Evolutionary conservation across 2,797 vertebrate species (phyloP).

Genomic region (Crocidura indochinensis): DNA sequence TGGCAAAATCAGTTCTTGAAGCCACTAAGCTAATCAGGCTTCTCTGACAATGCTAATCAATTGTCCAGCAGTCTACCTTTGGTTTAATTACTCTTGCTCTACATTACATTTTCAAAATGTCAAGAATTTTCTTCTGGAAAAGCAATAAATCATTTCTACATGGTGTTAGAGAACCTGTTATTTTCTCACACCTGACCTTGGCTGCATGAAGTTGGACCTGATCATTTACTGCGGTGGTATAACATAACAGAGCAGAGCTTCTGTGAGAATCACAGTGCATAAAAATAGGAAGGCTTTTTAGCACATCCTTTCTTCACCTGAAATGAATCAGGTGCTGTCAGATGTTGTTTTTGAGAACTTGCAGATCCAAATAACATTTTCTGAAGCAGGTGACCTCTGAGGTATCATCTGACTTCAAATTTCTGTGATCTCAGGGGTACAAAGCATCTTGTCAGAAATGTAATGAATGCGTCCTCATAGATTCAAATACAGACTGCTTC

Average conservation of each 20-base stretch:
- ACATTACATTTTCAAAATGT: constrained; percentile 90
- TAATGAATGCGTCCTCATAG: not conserved
- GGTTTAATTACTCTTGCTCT: constrained; percentile 90
- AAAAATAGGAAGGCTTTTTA: constrained; percentile 68
- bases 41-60: constrained; percentile 90
- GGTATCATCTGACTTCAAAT: not conserved
- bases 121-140: constrained; percentile 89
- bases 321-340: constrained; percentile 28
- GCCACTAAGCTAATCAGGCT: constrained; percentile 90
- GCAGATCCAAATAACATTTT: not conserved
- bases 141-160: constrained; percentile 90
- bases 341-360: constrained; percentile 40
- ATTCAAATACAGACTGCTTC: not conserved
- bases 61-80: constrained; percentile 88
- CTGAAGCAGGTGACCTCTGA: constrained; percentile 3
- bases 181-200: constrained; percentile 89
- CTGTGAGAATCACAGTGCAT: constrained; percentile 57
- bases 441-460: constrained; percentile 56
- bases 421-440: not conserved
- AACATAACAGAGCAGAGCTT: constrained; percentile 78
- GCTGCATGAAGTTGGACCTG: constrained; percentile 84
- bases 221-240: constrained; percentile 82
- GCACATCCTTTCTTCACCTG: not conserved
- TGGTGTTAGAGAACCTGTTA: constrained; percentile 79
- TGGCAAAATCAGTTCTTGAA: constrained; percentile 88